These are phyloP conservation scores for Ichneumon xanthorius DNA, from an alignment of 2,888 invertebrate genomes.

Conservation along the genomic window DNA sequence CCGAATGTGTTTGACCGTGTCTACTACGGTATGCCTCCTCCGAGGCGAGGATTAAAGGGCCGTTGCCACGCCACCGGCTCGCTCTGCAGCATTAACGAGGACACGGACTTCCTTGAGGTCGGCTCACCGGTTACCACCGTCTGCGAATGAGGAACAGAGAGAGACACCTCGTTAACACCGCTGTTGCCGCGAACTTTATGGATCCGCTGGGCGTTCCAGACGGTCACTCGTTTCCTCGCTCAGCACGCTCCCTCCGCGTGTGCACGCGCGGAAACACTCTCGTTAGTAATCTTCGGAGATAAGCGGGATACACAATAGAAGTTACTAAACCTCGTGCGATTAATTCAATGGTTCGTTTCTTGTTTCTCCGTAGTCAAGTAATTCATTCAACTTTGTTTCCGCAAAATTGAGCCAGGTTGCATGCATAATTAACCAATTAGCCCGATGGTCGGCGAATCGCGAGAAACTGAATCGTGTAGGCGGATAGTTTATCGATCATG, in stretches of 20 bases:
- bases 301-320: slow-evolving; percentile 37
- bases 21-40: slow-evolving; percentile 43
- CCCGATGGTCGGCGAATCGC: background rate
- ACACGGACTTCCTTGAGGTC: slow-evolving; percentile 60
- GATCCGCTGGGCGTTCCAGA: slow-evolving; percentile 39
- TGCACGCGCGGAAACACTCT: background rate
- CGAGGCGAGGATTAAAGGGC: slow-evolving; percentile 62
- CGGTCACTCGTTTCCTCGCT: slow-evolving; percentile 43
- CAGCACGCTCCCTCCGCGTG: slow-evolving; percentile 5
- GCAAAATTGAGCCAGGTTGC: slow-evolving; percentile 3
- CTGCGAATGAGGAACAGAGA: slow-evolving; percentile 18
- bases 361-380: background rate
- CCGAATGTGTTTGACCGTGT: slow-evolving; percentile 36
- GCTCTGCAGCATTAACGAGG: slow-evolving; percentile 53
- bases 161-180: slow-evolving; percentile 62
- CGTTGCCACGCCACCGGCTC: slow-evolving; percentile 51
- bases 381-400: slow-evolving; percentile 15
- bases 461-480: slow-evolving; percentile 17
- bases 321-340: slow-evolving; percentile 35
- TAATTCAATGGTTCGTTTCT: slow-evolving; percentile 51
- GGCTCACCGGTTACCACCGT: slow-evolving; percentile 35
- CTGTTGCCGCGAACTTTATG: slow-evolving; percentile 54
- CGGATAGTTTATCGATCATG: background rate
- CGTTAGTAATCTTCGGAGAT: slow-evolving; percentile 46
- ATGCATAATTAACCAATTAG: slow-evolving; percentile 26